phyloP scores from a whole-genome alignment of 1,140 invertebrate species.

The Cydia fagiglandana region DNA sequence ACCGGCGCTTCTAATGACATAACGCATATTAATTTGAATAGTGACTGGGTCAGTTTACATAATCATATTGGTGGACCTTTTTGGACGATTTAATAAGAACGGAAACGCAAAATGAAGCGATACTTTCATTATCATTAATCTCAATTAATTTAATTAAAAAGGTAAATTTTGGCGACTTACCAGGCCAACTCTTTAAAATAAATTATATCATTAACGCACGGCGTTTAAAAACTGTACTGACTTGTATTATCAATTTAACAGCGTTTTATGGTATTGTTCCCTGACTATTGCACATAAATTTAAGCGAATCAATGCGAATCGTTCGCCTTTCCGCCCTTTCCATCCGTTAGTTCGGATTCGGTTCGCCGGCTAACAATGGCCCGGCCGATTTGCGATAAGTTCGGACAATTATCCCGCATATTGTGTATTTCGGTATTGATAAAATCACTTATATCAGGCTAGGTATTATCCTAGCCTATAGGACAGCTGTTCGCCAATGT shows the following conservation, averaged over 20 bases:
- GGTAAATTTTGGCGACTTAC: neutral
- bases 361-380: neutral
- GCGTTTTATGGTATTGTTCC: neutral
- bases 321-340: slow-evolving; percentile 17
- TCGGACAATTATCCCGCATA: slow-evolving; percentile 7
- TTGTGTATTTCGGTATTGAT: neutral
- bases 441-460: neutral
- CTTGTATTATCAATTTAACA: neutral
- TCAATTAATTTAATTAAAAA: neutral
- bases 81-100: neutral
- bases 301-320: neutral
- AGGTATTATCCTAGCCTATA: neutral
- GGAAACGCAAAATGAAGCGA: neutral
- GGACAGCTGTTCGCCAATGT: neutral
- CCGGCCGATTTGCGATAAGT: neutral
- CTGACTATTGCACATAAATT: neutral
- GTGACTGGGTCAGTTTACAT: slow-evolving; percentile 40
- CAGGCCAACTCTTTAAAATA: neutral
- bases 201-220: neutral
- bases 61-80: slow-evolving; percentile 25
- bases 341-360: slow-evolving; percentile 8
- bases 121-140: slow-evolving; percentile 19
- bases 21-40: slow-evolving; percentile 38
- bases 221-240: neutral
- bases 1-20: slow-evolving; percentile 19